A percentile compares a stretch with the other conserved stretches of the same genome.
These are phyloP conservation scores for Chaetophractus vellerosus DNA, from an alignment of 2,797 vertebrate species.

Conservation along the genomic window DNA sequence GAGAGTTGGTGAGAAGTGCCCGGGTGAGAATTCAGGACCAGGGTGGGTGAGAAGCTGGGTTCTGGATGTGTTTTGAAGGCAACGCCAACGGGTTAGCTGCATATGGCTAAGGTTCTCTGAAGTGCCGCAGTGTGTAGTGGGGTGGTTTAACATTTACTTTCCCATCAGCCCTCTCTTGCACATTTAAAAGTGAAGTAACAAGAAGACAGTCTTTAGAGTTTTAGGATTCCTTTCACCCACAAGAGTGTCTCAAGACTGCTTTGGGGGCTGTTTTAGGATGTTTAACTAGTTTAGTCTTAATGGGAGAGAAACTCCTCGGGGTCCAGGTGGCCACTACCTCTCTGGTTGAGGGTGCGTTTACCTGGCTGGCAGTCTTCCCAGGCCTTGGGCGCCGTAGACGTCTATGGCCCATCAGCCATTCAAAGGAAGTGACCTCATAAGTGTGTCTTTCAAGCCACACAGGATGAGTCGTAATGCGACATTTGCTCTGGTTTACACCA, in stretches of 20 bases:
- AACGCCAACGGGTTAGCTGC: neutral
- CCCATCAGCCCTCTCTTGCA: neutral
- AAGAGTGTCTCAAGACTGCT: neutral
- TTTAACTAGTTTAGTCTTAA: neutral
- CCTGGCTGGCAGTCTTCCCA: slow-evolving; percentile 71
- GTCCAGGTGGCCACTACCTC: too few species aligned
- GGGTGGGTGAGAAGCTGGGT: too few species aligned
- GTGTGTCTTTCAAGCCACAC: slow-evolving; percentile 87
- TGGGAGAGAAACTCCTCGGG: neutral
- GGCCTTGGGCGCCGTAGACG: slow-evolving; percentile 74
- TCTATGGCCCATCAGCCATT: slow-evolving; percentile 77
- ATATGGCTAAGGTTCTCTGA: neutral
- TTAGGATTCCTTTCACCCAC: neutral
- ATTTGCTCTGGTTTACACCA: slow-evolving; percentile 90
- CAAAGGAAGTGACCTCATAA: slow-evolving; percentile 91
- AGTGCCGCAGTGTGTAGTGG: neutral
- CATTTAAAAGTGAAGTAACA: neutral
- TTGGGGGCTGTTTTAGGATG: neutral
- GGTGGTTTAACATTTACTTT: neutral
- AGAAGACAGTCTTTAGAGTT: neutral
- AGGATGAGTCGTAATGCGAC: slow-evolving; percentile 87
- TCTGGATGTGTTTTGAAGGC: neutral
- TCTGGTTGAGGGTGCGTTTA: slow-evolving; percentile 61
- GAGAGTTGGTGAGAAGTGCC: neutral
- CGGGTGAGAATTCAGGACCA: too few species aligned